Base-by-base conservation (phyloP, 2,888 invertebrate species). In the Stenurella melanura region DNA sequence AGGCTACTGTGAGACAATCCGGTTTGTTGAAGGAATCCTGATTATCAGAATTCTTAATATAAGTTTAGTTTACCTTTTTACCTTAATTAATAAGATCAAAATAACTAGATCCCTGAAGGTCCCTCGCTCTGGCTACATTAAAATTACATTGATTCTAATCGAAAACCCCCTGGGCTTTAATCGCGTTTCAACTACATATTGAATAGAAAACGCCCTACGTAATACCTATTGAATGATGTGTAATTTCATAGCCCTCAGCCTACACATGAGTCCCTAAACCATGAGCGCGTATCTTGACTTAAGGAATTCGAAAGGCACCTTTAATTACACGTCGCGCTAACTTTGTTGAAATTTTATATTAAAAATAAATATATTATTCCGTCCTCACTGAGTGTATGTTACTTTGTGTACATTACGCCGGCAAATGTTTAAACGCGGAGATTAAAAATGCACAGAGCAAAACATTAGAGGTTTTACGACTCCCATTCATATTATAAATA, bases 321-420 rank as follows among this genome's bases (percentile, higher is more conserved):
- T 86, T 26, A 85, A 68, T 42, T 85, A 73, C 72, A 84, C 84
- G 68, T 82, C 83, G 12, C 85, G 78, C n/a, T 72, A 73, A 79
- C 85, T 83, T 26, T 83, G 81, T 57, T 73, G 64, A 42, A 74
- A 77, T 71, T 83, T 82, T 34, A 82, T 72, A 75, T 83, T 73
- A 75, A 56, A 58, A 85, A 56, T 75, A 85, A 70, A 70, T 60
- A 69, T 30, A 60, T 70, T 70, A 57, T 69, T 70, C 58, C 19
- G 38, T 42, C 42, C 19, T 21, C 70, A 26, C 70, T 18, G 21
- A 58, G 70, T 58, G 42, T 60, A 58, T 21, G 15, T 69, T 18
- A 70, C 38, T 60, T 70, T 70, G 60, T 70, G 50, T 70, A 70
- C 60, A 70, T 60, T 60, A 70, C 4, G 18, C 42, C 30, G 60